phyloP scores from a whole-genome alignment of 2,888 invertebrate genomes.

The Cordilura impudica region DNA sequence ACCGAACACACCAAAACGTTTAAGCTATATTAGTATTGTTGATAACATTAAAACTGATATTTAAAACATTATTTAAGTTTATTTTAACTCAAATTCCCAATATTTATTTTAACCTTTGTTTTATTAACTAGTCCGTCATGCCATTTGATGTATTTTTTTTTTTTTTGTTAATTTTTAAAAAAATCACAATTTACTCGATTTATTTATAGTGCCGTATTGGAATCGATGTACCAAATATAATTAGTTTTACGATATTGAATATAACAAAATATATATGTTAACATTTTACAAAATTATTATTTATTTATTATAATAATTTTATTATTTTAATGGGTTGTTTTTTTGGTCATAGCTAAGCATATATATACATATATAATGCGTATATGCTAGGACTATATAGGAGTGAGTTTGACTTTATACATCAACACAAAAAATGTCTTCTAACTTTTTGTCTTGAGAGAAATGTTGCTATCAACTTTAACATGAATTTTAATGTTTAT shows the following conservation, averaged over 20 bases:
- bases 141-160: conserved; percentile 55
- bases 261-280: conserved; percentile 17
- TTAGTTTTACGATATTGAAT: too few species aligned
- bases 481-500: too few species aligned
- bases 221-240: conserved; percentile 52
- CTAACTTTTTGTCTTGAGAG: too few species aligned
- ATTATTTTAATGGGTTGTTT: too few species aligned
- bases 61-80: background rate
- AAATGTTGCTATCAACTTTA: too few species aligned
- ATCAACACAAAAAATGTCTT: too few species aligned
- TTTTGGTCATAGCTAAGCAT: too few species aligned
- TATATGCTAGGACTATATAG: too few species aligned
- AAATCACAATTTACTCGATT: conserved; percentile 27
- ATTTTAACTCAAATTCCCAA: conserved; percentile 20
- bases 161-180: conserved; percentile 21
- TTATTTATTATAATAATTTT: too few species aligned
- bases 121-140: conserved; percentile 57
- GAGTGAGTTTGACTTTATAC: too few species aligned
- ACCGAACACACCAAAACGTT: conserved; percentile 11
- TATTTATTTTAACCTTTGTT: conserved; percentile 37
- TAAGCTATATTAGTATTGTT: conserved; percentile 36
- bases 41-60: conserved; percentile 20
- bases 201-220: conserved; percentile 43
- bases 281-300: background rate
- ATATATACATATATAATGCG: too few species aligned